Percentiles rank a stretch among this genome's conserved stretches.
phyloP scores from a whole-genome alignment of 2,113 vertebrate genomes.

The Deroptyus accipitrinus region DNA sequence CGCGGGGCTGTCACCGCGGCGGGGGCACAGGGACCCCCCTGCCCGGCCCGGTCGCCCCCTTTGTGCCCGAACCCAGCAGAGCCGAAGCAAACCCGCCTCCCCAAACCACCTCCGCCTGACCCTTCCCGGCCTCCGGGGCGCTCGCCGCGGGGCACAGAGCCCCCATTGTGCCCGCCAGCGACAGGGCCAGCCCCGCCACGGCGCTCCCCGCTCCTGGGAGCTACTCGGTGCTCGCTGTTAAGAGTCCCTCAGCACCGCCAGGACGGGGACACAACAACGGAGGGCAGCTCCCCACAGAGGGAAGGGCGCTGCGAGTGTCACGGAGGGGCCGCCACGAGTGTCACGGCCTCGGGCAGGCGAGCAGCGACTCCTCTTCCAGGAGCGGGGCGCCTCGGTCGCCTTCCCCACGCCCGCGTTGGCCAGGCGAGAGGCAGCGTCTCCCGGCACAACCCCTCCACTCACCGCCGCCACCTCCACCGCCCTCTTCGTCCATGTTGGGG shows the following conservation, averaged over 20 bases:
- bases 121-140: not conserved
- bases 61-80: not conserved
- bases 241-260: not conserved
- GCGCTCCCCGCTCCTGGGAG: not conserved
- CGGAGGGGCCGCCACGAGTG: not conserved
- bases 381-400: not conserved
- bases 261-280: not conserved
- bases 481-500: slow-evolving; percentile 55
- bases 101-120: not conserved
- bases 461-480: slow-evolving; percentile 46
- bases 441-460: not conserved
- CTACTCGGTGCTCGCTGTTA: not conserved
- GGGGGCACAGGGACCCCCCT: not conserved
- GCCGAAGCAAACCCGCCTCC: not conserved
- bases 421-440: not conserved
- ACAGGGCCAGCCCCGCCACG: not conserved
- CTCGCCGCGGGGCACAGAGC: not conserved
- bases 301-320: not conserved
- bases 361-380: not conserved
- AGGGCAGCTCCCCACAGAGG: not conserved
- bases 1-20: not conserved
- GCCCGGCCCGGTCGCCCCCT: not conserved
- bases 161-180: not conserved
- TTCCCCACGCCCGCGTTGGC: not conserved
- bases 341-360: not conserved